Percentiles rank a stretch among this genome's conserved stretches.
phyloP scores from a whole-genome alignment of 2,797 vertebrate genomes.

The Bradypodion ventrale region DNA sequence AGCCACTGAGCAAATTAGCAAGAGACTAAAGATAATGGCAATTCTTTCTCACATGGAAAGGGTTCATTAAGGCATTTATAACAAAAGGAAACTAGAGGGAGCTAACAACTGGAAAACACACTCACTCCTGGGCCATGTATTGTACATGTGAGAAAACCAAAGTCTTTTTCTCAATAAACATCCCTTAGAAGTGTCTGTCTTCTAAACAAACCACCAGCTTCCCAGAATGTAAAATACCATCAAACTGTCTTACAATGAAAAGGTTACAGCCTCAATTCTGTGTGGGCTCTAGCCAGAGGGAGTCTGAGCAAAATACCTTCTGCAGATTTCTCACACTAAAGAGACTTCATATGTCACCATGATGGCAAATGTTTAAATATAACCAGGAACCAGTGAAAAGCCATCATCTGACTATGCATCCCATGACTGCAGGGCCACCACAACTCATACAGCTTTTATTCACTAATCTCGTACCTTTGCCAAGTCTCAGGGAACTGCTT shows the following conservation, averaged over 20 bases:
- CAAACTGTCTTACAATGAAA: constrained; percentile 9
- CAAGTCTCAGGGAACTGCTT: no score
- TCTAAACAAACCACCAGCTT: constrained; percentile 20
- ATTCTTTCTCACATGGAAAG: constrained; percentile 58
- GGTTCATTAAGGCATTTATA: constrained; percentile 52
- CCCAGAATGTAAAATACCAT: constrained; percentile 24
- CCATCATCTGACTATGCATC: background rate
- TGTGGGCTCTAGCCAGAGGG: background rate
- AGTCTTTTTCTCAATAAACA: constrained; percentile 29
- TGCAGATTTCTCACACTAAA: background rate
- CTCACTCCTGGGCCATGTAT: constrained; percentile 44
- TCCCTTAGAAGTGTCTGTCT: constrained; percentile 7
- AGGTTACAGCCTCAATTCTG: constrained; percentile 27
- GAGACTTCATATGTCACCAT: background rate
- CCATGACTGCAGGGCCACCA: background rate
- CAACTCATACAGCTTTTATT: background rate
- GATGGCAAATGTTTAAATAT: constrained; percentile 9
- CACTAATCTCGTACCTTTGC: no score
- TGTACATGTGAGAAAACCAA: constrained; percentile 35
- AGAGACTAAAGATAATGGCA: constrained; percentile 51
- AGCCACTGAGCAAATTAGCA: constrained; percentile 68
- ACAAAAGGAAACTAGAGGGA: constrained; percentile 41
- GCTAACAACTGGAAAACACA: constrained; percentile 47
- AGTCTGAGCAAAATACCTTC: background rate
- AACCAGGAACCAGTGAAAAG: background rate